These are phyloP conservation scores for Smittia sp. DNA, from an alignment of 2,888 invertebrate species.

Conservation along the genomic window DNA sequence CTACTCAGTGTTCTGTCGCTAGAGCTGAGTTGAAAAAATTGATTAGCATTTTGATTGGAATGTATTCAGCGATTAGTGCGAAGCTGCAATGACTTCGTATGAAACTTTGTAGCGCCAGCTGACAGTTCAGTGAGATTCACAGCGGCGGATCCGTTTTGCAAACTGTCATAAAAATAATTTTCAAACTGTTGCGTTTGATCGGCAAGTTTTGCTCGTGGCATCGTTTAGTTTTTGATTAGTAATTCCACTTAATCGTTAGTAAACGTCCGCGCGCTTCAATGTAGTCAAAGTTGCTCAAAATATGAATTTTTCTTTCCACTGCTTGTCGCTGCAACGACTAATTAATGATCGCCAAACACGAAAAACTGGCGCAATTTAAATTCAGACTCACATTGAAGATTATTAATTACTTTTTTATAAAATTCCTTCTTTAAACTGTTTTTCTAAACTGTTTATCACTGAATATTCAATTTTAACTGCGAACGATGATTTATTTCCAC, in stretches of 20 bases:
- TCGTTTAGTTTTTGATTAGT: too few relatives aligned
- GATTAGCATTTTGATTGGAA: constrained; percentile 40
- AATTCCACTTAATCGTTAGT: too few relatives aligned
- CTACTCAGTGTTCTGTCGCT: background rate
- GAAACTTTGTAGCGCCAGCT: background rate
- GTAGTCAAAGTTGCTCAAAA: too few relatives aligned
- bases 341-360: too few relatives aligned
- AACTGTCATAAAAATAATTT: too few relatives aligned
- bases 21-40: constrained; percentile 3
- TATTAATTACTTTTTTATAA: background rate
- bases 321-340: too few relatives aligned
- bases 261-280: too few relatives aligned
- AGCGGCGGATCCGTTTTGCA: background rate
- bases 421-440: background rate
- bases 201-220: too few relatives aligned
- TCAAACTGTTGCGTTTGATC: too few relatives aligned
- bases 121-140: background rate
- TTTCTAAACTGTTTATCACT: background rate
- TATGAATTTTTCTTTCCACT: too few relatives aligned
- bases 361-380: background rate
- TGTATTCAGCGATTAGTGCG: background rate
- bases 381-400: constrained; percentile 29
- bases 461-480: too few relatives aligned
- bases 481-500: too few relatives aligned
- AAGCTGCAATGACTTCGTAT: background rate